Conservation (phyloP, 2,113 vertebrate genomes). For the Climacteris rufus region DNA sequence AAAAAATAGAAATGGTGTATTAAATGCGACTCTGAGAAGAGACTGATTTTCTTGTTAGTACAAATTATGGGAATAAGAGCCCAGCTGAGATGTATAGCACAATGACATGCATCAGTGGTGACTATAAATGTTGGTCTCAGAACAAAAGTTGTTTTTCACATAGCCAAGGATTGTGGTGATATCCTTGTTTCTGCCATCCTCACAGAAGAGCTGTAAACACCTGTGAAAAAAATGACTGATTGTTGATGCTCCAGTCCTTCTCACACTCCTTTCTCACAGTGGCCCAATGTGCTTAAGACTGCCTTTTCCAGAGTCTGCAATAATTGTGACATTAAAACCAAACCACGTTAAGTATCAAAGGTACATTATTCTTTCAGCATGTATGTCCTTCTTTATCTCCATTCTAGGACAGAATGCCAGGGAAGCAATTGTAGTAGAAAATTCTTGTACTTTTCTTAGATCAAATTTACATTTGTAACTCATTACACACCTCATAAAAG, state of each 20-base stretch:
- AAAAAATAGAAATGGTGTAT: conserved; percentile 14
- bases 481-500: background rate
- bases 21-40: background rate
- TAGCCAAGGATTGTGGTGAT: background rate
- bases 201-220: background rate
- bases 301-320: background rate
- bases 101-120: background rate
- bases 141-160: background rate
- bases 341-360: background rate
- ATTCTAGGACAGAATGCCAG: background rate
- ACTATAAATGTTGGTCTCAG: background rate
- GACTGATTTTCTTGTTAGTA: conserved; percentile 14
- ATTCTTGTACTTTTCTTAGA: background rate
- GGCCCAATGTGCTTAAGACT: background rate
- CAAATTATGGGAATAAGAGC: background rate
- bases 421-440: background rate
- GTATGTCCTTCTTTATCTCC: background rate
- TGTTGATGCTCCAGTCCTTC: background rate
- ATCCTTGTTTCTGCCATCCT: background rate
- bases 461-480: conserved; percentile 7
- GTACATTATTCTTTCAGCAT: background rate
- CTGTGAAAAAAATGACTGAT: background rate
- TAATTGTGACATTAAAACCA: background rate
- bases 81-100: background rate
- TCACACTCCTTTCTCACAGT: background rate